Evolutionary conservation across 1,140 invertebrate species (phyloP).

Genomic region (Drepana arcuata): DNA sequence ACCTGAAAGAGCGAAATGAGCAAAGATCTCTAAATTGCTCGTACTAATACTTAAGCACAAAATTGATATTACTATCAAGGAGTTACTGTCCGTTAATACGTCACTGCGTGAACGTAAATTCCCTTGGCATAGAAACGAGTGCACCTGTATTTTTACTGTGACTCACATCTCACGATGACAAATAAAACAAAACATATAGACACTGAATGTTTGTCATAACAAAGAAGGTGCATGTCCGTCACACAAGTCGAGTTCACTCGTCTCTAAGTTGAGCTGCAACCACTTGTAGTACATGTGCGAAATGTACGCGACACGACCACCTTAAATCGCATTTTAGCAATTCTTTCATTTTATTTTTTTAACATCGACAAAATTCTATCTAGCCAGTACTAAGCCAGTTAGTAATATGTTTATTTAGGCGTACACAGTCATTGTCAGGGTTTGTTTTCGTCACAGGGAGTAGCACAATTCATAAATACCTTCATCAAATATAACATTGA

Average conservation of each 20-base stretch:
- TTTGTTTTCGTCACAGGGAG: slow-evolving; percentile 20
- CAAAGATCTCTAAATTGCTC: no score
- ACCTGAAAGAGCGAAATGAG: no score
- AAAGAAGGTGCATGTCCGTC: not conserved
- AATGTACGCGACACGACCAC: slow-evolving; percentile 3
- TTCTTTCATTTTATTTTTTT: no score
- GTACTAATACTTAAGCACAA: no score
- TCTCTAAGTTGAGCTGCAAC: slow-evolving; percentile 7
- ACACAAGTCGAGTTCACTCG: slow-evolving; percentile 1
- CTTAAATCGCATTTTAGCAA: slow-evolving; percentile 3
- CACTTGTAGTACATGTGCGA: not conserved
- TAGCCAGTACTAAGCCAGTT: slow-evolving; percentile 6
- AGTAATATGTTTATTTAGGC: slow-evolving; percentile 18
- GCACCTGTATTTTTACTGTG: not conserved
- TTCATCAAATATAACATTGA: slow-evolving; percentile 12
- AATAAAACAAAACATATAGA: slow-evolving; percentile 4
- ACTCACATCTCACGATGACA: not conserved
- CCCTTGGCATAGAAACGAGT: not conserved
- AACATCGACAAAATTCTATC: no score
- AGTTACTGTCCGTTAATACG: no score
- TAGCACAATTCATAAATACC: slow-evolving; percentile 8
- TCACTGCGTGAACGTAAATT: slow-evolving; percentile 3
- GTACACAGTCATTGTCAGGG: slow-evolving; percentile 10
- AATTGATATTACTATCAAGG: no score
- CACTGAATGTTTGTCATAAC: no score